Percentiles rank a stretch among this genome's conserved stretches.
phyloP scores from a whole-genome alignment of 2,113 vertebrate species.

The Salvator merianae region DNA sequence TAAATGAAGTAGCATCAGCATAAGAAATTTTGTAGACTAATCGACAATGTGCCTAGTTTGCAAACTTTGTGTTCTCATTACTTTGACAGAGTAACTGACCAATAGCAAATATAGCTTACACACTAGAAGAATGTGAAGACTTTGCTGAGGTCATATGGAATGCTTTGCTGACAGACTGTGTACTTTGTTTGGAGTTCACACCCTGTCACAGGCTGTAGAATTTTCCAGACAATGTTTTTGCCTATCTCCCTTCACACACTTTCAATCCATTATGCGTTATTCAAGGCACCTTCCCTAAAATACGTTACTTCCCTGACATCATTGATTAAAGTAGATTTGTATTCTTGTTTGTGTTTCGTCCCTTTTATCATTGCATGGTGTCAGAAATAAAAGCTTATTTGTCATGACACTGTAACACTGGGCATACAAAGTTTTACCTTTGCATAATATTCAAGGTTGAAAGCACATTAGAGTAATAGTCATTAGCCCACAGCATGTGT shows the following conservation, averaged over 20 bases:
- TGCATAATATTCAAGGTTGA: conserved; percentile 60
- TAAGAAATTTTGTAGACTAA: too few species aligned
- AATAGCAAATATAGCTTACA: too few species aligned
- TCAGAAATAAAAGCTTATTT: conserved; percentile 35
- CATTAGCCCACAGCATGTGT: conserved; percentile 47
- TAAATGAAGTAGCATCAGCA: too few species aligned
- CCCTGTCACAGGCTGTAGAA: neutral
- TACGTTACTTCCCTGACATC: neutral
- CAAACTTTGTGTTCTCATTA: too few species aligned
- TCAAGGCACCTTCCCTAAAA: neutral
- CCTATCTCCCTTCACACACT: too few species aligned
- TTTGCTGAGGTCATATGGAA: too few species aligned
- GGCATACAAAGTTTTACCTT: conserved; percentile 48
- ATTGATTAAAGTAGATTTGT: conserved; percentile 18
- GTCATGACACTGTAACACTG: conserved; percentile 11
- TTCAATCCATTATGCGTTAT: too few species aligned
- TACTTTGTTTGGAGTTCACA: neutral
- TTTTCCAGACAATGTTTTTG: neutral
- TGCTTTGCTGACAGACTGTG: too few species aligned
- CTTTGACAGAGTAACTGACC: too few species aligned
- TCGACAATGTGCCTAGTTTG: too few species aligned
- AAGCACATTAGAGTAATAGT: conserved; percentile 62
- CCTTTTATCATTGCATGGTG: neutral
- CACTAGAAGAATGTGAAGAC: too few species aligned
- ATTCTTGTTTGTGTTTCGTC: conserved; percentile 1